Evolutionary conservation across 2,888 invertebrate species (phyloP).

Genomic region (Meandrusa payeni): DNA sequence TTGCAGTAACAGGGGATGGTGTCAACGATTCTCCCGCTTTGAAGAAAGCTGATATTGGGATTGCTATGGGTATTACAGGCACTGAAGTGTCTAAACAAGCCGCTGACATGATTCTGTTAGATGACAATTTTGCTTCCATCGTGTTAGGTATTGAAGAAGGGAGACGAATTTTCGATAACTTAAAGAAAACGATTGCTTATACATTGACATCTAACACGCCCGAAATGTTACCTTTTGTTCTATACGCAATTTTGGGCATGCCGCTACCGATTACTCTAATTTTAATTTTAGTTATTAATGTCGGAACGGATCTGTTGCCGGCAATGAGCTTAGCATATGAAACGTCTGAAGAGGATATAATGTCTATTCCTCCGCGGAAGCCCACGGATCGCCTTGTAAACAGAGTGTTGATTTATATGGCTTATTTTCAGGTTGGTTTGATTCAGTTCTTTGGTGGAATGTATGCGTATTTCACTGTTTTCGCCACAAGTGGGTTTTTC

Average conservation of each 20-base stretch:
- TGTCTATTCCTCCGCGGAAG: conserved; percentile 82
- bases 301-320: conserved; percentile 89
- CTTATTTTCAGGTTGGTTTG: conserved; percentile 92
- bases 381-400: conserved; percentile 77
- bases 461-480: conserved; percentile 88
- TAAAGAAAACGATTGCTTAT: conserved; percentile 93
- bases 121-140: conserved; percentile 94
- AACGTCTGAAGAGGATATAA: conserved; percentile 87
- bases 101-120: conserved; percentile 94
- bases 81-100: conserved; percentile 92
- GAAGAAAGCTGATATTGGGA: conserved; percentile 91
- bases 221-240: conserved; percentile 90
- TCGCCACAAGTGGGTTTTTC: conserved; percentile 89
- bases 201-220: conserved; percentile 92
- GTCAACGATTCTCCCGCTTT: conserved; percentile 94
- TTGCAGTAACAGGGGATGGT: conserved; percentile 94
- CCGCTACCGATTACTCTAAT: conserved; percentile 85
- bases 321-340: conserved; percentile 91
- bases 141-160: conserved; percentile 92
- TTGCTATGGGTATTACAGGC: conserved; percentile 90
- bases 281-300: conserved; percentile 86
- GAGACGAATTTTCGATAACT: conserved; percentile 90
- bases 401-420: conserved; percentile 85
- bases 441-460: conserved; percentile 92
- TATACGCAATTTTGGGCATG: conserved; percentile 86